These are phyloP conservation scores for Monoplex corrugatus DNA, from an alignment of 2,888 invertebrate genomes.

Conservation along the genomic window DNA sequence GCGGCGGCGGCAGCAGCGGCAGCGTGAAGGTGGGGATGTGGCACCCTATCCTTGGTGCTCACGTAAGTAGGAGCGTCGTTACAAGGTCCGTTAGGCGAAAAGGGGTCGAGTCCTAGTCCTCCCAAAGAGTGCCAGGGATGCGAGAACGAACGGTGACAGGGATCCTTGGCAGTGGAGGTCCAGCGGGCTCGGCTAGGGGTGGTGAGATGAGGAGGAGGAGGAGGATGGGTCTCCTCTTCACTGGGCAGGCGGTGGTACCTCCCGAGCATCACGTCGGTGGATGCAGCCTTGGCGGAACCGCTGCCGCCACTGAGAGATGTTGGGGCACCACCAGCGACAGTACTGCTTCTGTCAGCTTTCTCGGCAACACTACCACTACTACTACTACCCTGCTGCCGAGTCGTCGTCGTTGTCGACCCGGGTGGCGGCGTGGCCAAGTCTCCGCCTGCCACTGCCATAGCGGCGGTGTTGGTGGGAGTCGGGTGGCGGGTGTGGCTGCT, in stretches of 20 bases:
- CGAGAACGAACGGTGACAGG: neutral
- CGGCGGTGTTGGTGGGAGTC: slow-evolving; percentile 24
- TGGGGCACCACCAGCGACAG: neutral
- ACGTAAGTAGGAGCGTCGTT: neutral
- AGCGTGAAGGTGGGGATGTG: neutral
- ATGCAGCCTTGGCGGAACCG: neutral
- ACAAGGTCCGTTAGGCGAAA: neutral
- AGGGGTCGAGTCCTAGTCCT: neutral
- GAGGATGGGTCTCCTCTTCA: slow-evolving; percentile 1
- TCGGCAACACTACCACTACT: neutral
- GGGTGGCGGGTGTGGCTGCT: slow-evolving; percentile 33
- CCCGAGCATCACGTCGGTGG: slow-evolving; percentile 2
- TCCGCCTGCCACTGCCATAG: neutral
- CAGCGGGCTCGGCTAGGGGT: neutral
- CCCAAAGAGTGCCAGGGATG: neutral
- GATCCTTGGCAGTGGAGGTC: neutral
- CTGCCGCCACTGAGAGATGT: neutral
- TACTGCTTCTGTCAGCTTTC: neutral
- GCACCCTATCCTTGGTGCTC: neutral
- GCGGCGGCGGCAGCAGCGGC: slow-evolving; percentile 9
- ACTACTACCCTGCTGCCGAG: neutral
- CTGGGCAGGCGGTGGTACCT: slow-evolving; percentile 9
- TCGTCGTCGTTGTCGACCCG: neutral
- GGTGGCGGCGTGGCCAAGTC: neutral
- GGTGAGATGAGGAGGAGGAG: neutral